Base-by-base conservation (phyloP, 2,888 invertebrate genomes). In the Drosophila subquinaria region DNA sequence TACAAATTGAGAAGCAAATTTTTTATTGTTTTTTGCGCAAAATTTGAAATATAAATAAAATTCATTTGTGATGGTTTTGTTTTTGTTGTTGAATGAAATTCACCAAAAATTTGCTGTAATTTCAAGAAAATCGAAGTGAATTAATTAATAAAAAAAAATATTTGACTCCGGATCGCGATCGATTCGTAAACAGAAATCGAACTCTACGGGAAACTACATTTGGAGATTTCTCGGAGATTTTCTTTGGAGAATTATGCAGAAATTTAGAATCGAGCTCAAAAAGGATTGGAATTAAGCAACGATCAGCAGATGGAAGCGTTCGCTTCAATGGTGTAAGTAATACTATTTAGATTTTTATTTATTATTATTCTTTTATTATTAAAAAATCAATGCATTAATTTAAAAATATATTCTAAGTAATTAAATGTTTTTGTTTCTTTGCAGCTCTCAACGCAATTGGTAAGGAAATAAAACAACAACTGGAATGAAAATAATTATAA, bases 241-340 rank as follows among this genome's bases (percentile, higher is more conserved):
- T 81, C 17, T 17, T 81, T 68, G 64, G 70, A 82, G 56, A 42
- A 60, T 79, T 48, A 80, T 87, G 78, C 67, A 47, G 36, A 69
- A 67, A 56, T 73, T 79, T 81, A 82, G 76, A 84, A 84, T 77
- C 82, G 74, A 85, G 85, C 85, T 76, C 80, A 76, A 70, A 69
- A 57, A 81, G 83, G 74, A 66, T 83, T 79, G 62, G 59, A 79
- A 59, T 33, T 68, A 64, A 66, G 36, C 69, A 6, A 66, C 80
- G 82, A 75, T 30, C 82, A 68, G 53, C 20, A 42, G 61, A 59
- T 67, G 56, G 81, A 73, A 69, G 71, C 80, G 17, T 45, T 40
- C 48, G 50, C 82, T 56, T 65, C 76, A 73, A 86, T 88, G 87
- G 87, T 87, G 85, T 86, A 79, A 89, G 85, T 86, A 17, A 17